Conservation (phyloP, 2,888 invertebrate genomes). For the Habrosyne pyritoides region DNA sequence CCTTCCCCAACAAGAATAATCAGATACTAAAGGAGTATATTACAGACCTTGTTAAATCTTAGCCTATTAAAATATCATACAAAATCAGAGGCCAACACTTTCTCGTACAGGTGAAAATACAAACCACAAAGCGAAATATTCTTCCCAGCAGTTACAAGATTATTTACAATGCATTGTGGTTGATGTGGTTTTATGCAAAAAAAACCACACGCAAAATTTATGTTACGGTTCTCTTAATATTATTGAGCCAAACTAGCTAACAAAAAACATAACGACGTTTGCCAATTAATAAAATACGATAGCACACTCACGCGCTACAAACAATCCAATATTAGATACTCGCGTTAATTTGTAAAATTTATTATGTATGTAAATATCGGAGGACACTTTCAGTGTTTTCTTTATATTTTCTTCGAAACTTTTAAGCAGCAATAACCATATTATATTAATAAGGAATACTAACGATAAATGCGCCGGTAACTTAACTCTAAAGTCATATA, state of each 20-base stretch:
- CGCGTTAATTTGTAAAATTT: no score
- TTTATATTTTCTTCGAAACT: background rate
- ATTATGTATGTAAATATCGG: no score
- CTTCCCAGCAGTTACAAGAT: background rate
- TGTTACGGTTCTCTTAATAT: background rate
- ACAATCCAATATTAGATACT: background rate
- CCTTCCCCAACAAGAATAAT: no score
- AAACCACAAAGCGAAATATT: conserved; percentile 2
- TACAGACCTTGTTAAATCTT: background rate
- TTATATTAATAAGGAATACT: background rate
- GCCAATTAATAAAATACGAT: conserved; percentile 1
- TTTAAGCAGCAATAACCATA: background rate
- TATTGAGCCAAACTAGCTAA: background rate
- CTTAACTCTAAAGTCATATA: background rate
- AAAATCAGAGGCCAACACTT: background rate
- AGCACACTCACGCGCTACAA: background rate
- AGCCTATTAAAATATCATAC: background rate
- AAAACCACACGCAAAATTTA: background rate
- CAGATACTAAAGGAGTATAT: no score
- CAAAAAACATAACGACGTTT: background rate
- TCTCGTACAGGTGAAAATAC: background rate
- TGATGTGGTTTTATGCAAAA: background rate
- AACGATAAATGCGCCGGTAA: background rate
- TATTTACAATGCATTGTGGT: background rate
- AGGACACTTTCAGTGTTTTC: no score